Conservation (phyloP, 2,888 invertebrate genomes). For the Sinotaia quadrata region DNA sequence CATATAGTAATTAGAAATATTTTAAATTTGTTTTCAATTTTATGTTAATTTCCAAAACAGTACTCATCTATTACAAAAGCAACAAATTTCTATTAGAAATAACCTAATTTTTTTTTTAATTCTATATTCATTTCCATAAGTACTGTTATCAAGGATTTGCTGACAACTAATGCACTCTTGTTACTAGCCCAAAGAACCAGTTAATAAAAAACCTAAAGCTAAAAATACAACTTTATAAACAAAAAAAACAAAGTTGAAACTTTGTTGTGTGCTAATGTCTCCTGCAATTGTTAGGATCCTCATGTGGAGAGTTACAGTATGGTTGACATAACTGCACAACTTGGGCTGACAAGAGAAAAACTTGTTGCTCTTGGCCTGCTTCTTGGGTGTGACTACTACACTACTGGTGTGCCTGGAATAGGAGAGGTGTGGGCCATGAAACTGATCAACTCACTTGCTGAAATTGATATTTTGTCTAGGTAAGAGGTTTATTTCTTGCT, state of each 20-base stretch:
- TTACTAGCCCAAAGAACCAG: not conserved
- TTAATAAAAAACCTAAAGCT: not conserved
- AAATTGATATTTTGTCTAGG: slow-evolving; percentile 54
- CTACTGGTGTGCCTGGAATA: slow-evolving; percentile 81
- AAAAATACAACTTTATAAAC: not conserved
- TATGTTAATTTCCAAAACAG: too few species aligned
- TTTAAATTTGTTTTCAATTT: too few species aligned
- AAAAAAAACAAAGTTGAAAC: too few species aligned
- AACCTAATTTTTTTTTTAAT: too few species aligned
- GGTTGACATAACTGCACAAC: slow-evolving; percentile 77
- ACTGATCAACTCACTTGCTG: slow-evolving; percentile 53
- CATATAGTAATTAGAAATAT: too few species aligned
- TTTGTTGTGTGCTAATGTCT: slow-evolving; percentile 72
- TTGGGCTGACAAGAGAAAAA: slow-evolving; percentile 85
- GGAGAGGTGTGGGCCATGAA: slow-evolving; percentile 85
- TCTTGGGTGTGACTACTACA: slow-evolving; percentile 89
- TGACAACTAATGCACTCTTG: not conserved
- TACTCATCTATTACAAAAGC: too few species aligned
- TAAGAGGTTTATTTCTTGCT: slow-evolving; percentile 32
- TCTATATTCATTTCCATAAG: too few species aligned
- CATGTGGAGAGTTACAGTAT: slow-evolving; percentile 79
- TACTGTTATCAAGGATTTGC: too few species aligned
- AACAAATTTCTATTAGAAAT: too few species aligned
- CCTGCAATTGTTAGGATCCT: too few species aligned
- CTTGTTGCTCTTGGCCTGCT: slow-evolving; percentile 87